Conservation (phyloP, 1,140 invertebrate genomes). For the Chironomus striatipennis region DNA sequence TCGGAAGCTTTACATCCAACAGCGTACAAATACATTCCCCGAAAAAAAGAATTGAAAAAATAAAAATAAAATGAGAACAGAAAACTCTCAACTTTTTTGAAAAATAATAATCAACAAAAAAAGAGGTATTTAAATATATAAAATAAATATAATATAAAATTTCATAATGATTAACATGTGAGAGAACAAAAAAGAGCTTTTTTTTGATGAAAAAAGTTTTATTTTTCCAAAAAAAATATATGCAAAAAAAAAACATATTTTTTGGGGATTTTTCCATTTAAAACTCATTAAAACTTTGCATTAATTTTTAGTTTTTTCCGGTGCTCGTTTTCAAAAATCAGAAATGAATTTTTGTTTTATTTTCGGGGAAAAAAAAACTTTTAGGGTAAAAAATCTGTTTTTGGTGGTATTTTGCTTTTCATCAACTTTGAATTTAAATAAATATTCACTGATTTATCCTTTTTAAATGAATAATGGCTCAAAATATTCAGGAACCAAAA, state of each 20-base stretch:
- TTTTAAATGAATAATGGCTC: no score
- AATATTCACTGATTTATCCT: no score
- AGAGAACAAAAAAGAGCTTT: not conserved
- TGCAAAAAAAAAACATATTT: not conserved
- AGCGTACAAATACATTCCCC: not conserved
- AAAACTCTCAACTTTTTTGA: slow-evolving; percentile 1
- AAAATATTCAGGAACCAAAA: no score
- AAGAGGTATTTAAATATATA: no score
- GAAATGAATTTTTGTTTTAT: not conserved
- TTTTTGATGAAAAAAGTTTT: not conserved
- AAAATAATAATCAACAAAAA: not conserved
- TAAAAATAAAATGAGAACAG: not conserved
- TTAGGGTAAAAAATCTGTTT: no score
- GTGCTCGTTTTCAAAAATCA: not conserved
- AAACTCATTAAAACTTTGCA: slow-evolving; percentile 9
- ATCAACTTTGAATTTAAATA: no score
- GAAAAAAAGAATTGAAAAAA: no score
- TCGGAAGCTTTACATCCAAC: slow-evolving; percentile 5
- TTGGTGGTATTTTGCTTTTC: no score
- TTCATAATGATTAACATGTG: not conserved
- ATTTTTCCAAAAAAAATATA: not conserved
- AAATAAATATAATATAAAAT: not conserved
- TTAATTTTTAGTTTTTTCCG: not conserved
- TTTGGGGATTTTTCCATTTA: not conserved
- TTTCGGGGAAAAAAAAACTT: no score